A percentile compares a stretch with the other conserved stretches of the same genome.
phyloP scores from a whole-genome alignment of 2,888 invertebrate genomes.

The Cantharis lateralis region DNA sequence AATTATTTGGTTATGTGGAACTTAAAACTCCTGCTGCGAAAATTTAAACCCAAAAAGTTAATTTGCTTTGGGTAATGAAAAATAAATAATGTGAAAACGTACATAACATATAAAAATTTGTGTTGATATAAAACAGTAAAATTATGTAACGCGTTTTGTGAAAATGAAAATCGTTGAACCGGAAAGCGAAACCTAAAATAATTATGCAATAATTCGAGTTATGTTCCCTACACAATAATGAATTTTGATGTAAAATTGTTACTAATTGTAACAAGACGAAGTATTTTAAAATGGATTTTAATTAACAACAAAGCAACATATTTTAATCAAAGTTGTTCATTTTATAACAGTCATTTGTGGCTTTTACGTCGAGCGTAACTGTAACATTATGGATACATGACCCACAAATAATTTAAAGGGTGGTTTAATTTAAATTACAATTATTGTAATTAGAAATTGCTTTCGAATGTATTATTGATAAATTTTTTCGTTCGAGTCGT shows the following conservation, averaged over 20 bases:
- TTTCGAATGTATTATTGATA: constrained; percentile 36
- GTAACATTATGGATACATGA: constrained; percentile 24
- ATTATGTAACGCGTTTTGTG: not conserved
- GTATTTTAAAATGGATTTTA: not conserved
- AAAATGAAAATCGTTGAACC: not conserved
- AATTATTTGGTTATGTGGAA: not conserved
- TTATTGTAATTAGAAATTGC: constrained; percentile 31
- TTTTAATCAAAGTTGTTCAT: constrained; percentile 28
- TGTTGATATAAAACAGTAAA: not conserved
- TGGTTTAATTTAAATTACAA: constrained; percentile 38
- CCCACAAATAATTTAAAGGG: constrained; percentile 36
- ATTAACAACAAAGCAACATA: constrained; percentile 8
- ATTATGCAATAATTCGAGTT: not conserved
- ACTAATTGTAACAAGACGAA: not conserved
- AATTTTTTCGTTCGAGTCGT: constrained; percentile 32
- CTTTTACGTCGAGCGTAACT: constrained; percentile 10
- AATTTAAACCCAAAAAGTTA: constrained; percentile 5
- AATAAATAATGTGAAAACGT: constrained; percentile 18
- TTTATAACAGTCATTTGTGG: constrained; percentile 24
- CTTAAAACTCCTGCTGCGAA: not conserved
- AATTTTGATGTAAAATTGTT: not conserved
- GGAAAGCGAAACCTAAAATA: not conserved
- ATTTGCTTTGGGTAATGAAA: constrained; percentile 22
- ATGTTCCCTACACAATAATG: not conserved
- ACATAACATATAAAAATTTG: not conserved